These are phyloP conservation scores for Anhinga anhinga DNA, from an alignment of 2,113 vertebrate species.

Conservation along the genomic window DNA sequence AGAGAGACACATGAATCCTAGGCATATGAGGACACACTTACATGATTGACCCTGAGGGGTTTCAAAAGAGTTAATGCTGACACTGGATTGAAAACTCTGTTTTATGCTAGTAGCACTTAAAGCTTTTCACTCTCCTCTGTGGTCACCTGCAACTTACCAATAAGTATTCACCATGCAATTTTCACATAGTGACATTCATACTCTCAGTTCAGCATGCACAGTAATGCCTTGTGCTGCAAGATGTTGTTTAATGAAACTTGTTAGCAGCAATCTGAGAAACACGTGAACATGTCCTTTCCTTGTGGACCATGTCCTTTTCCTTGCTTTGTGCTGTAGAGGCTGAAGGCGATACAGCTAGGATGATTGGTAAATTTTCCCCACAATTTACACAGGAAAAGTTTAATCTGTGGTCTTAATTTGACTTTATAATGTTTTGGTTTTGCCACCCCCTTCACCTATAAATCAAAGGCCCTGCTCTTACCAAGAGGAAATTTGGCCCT, in stretches of 20 bases:
- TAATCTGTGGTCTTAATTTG: background rate
- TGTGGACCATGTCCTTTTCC: background rate
- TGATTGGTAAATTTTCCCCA: background rate
- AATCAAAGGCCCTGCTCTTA: background rate
- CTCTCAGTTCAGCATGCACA: background rate
- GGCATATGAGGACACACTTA: conserved; percentile 3
- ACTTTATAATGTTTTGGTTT: background rate
- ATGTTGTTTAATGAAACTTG: background rate
- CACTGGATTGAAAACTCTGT: conserved; percentile 8
- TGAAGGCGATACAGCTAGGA: background rate
- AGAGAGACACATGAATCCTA: background rate
- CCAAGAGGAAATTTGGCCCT: background rate
- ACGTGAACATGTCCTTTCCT: background rate
- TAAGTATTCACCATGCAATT: conserved; percentile 4
- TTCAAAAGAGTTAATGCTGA: conserved; percentile 15
- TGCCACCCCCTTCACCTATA: background rate
- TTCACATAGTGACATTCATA: conserved; percentile 25
- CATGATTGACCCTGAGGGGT: background rate
- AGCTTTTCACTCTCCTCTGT: background rate
- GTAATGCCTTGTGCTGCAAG: background rate
- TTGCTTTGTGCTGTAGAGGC: background rate
- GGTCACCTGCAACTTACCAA: background rate
- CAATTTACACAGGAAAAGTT: background rate
- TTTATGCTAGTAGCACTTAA: conserved; percentile 26
- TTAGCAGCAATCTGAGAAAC: conserved; percentile 2